These are phyloP conservation scores for Dastarcus helophoroides DNA, from an alignment of 2,888 invertebrate genomes.

Conservation along the genomic window DNA sequence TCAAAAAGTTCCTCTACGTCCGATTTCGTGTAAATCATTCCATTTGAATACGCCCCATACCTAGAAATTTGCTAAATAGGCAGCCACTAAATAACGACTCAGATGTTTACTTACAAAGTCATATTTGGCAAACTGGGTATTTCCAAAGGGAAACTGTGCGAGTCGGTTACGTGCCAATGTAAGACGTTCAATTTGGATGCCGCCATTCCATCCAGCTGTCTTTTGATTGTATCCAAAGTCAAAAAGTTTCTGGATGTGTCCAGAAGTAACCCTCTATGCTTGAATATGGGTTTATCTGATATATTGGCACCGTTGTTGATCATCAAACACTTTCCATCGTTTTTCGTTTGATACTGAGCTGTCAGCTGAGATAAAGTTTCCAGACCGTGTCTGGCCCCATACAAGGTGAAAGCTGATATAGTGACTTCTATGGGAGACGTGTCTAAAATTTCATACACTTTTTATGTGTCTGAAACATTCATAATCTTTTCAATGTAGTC, in stretches of 20 bases:
- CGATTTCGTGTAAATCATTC: slow-evolving; percentile 54
- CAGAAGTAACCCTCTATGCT: slow-evolving; percentile 75
- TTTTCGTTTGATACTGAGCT: slow-evolving; percentile 27
- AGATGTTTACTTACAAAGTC: slow-evolving; percentile 45
- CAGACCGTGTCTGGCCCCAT: slow-evolving; percentile 63
- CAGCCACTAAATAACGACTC: too few species aligned
- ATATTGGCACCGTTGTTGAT: slow-evolving; percentile 53
- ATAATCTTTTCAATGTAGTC: too few species aligned
- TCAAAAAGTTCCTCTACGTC: slow-evolving; percentile 57
- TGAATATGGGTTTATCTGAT: slow-evolving; percentile 67
- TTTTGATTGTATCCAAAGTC: slow-evolving; percentile 53
- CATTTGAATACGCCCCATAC: slow-evolving; percentile 60
- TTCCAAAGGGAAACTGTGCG: slow-evolving; percentile 84
- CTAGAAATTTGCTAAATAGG: slow-evolving; percentile 37
- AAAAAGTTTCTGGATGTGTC: slow-evolving; percentile 86
- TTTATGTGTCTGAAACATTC: too few species aligned
- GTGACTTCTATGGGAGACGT: slow-evolving; percentile 43
- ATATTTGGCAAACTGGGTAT: slow-evolving; percentile 63
- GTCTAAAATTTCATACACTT: too few species aligned
- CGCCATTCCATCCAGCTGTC: slow-evolving; percentile 75
- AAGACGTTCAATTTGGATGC: slow-evolving; percentile 83
- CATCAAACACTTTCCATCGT: slow-evolving; percentile 39
- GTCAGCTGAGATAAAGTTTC: slow-evolving; percentile 66
- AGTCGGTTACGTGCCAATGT: slow-evolving; percentile 87
- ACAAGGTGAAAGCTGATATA: slow-evolving; percentile 51